Evolutionary conservation across 2,888 invertebrate genomes (phyloP).

Genomic region (Agriotes lineatus): DNA sequence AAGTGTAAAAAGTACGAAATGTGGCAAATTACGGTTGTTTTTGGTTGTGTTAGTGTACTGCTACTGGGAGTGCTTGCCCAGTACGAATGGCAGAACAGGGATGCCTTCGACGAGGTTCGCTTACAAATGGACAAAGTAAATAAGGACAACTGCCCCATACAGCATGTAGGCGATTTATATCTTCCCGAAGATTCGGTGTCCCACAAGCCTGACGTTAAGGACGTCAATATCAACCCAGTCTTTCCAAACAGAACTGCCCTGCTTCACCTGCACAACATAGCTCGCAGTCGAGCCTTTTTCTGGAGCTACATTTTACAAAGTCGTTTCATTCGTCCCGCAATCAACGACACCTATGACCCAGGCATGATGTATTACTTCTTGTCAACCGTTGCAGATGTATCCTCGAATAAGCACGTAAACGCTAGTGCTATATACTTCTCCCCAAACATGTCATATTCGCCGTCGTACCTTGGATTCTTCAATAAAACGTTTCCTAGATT

Average conservation of each 20-base stretch:
- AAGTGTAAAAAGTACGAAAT: conserved; percentile 25
- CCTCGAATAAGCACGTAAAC: conserved; percentile 91
- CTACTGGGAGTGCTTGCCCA: conserved; percentile 77
- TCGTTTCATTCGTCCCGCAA: conserved; percentile 88
- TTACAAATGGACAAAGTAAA: conserved; percentile 86
- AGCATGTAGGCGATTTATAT: conserved; percentile 85
- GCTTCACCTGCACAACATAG: conserved; percentile 95
- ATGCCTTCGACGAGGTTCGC: conserved; percentile 91
- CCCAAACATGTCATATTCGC: conserved; percentile 93
- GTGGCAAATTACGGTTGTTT: conserved; percentile 20
- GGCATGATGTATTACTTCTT: conserved; percentile 98
- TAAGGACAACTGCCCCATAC: conserved; percentile 90
- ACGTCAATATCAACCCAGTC: conserved; percentile 93
- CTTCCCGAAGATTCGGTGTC: conserved; percentile 88
- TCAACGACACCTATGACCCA: conserved; percentile 94
- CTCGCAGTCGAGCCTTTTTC: conserved; percentile 94
- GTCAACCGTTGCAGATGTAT: conserved; percentile 94
- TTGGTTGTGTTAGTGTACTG: conserved; percentile 44
- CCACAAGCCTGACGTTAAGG: conserved; percentile 93
- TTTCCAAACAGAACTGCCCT: conserved; percentile 95
- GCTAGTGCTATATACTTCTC: conserved; percentile 95
- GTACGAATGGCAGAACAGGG: conserved; percentile 92
- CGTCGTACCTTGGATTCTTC: conserved; percentile 95
- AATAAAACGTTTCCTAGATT: conserved; percentile 95
- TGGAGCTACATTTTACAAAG: conserved; percentile 95